These are phyloP conservation scores for Aporophyla lueneburgensis DNA, from an alignment of 2,888 invertebrate genomes.

Conservation along the genomic window DNA sequence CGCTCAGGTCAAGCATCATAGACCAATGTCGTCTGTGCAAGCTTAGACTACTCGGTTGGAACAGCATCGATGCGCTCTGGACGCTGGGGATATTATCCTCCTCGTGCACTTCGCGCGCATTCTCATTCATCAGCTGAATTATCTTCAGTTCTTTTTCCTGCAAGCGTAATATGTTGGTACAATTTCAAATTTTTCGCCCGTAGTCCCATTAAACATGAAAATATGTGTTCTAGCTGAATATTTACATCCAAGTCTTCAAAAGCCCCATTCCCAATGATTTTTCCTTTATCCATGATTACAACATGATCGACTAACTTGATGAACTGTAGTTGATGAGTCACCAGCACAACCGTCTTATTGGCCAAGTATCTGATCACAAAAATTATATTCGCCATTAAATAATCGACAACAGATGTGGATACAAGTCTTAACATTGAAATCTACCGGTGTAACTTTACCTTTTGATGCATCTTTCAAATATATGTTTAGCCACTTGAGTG, in stretches of 20 bases:
- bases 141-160: constrained; percentile 82
- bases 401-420: background rate
- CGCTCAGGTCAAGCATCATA: constrained; percentile 76
- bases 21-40: constrained; percentile 79
- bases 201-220: background rate
- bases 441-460: constrained; percentile 69
- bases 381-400: background rate
- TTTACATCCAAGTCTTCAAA: constrained; percentile 83
- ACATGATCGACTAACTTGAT: constrained; percentile 92
- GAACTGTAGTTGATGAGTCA: constrained; percentile 96
- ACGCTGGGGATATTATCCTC: constrained; percentile 70
- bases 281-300: constrained; percentile 85
- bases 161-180: background rate
- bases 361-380: constrained; percentile 85
- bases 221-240: constrained; percentile 3
- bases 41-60: constrained; percentile 79
- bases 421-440: background rate
- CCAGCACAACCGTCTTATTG: constrained; percentile 93
- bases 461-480: constrained; percentile 93
- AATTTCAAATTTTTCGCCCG: background rate
- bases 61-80: constrained; percentile 67
- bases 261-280: constrained; percentile 80
- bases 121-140: constrained; percentile 83
- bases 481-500: constrained; percentile 92
- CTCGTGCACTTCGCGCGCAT: constrained; percentile 80